Evolutionary conservation across 2,113 vertebrate genomes (phyloP), one percentile per base, ranked within the genome.

Genomic region (Gambusia holbrooki): DNA sequence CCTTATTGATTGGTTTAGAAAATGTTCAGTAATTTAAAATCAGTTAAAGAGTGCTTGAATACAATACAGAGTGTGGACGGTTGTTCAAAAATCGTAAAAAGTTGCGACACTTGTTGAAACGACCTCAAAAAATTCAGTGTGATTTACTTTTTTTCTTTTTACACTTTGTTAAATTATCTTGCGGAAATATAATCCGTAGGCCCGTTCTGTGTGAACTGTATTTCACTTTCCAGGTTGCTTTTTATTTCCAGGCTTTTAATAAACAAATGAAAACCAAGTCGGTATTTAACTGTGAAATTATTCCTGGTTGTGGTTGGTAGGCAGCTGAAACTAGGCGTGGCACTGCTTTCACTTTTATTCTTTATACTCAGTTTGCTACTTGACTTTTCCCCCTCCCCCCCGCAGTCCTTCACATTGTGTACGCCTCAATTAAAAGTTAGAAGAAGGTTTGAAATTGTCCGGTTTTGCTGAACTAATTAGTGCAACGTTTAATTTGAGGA

Each of bases 211-310:
- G 85, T 90, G 76, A 73, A 15, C 91, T 93, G 88, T 88, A 88
- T 88, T 94, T 84, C 27, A 71, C 80, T 82, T 85, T 62, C 79
- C 73, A 84, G 68, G 45, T 80, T 88, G 81, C 87, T 84, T 90
- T 86, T 92, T 68, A 81, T 91, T 89, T 90, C 77, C 91, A 89
- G 74, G 81, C 69, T 87, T 94, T 94, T 92, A 89, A 92, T 94
- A 94, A 94, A 95, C 80, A 76, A 75, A 85, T 90, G 48, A 88
- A 88, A 93, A 70, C 78, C 83, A 86, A 84, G 74, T 71, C 74
- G 22, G 42, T 79, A 62, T 65, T 88, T 92, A 87, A 84, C 90
- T 92, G 87, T 92, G 79, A 81, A 70, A 75, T 90, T 84, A 45
- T 90, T 92, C 81, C 14, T 81, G 66, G 65, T 66, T 72, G 51